Evolutionary conservation across 2,113 vertebrate species (phyloP).

Genomic region (Panthera tigris): DNA sequence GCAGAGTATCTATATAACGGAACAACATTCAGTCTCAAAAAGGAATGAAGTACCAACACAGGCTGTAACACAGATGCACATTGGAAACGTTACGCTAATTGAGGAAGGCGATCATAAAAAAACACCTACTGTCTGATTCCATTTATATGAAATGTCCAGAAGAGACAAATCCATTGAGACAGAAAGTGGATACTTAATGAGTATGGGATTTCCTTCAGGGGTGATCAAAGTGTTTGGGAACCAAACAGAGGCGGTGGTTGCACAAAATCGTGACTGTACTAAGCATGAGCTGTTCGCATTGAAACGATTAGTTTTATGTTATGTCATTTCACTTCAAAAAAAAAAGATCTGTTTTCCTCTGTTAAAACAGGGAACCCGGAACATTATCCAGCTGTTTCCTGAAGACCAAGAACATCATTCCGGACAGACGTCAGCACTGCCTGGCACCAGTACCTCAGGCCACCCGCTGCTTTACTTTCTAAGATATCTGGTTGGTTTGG

Average conservation of each 20-base stretch:
- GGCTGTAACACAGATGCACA: accelerated
- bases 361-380: background rate
- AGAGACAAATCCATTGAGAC: background rate
- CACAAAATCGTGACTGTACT: background rate
- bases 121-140: background rate
- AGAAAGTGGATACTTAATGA: background rate
- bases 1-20: no score
- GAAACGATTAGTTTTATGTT: background rate
- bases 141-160: background rate
- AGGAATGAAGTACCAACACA: background rate
- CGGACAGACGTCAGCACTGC: background rate
- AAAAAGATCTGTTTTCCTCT: background rate
- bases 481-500: background rate
- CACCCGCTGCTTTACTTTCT: background rate
- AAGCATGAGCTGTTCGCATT: background rate
- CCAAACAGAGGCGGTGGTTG: background rate
- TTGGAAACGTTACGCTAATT: no score
- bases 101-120: background rate
- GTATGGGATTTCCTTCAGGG: background rate
- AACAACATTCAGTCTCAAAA: background rate
- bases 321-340: background rate
- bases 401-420: background rate
- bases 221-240: background rate
- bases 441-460: background rate
- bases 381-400: background rate